Evolutionary conservation across 53 echinoderm and acorn worm genomes (phyloP), one percentile per base, ranked within the genome.

Genomic region (Glandiceps talaboti): DNA sequence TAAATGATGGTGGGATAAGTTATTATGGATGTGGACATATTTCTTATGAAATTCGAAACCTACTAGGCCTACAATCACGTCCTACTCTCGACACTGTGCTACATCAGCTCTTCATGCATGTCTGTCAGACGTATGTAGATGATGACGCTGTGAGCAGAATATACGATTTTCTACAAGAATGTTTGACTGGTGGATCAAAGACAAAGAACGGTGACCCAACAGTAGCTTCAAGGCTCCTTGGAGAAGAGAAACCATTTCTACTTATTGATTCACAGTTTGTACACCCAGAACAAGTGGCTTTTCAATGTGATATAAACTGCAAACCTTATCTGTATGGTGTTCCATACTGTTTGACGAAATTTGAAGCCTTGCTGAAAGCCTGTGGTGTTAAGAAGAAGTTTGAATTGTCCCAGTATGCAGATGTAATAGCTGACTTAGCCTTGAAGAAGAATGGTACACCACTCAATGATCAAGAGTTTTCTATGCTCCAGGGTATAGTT

Each of bases 1-100:
- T 87, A 0, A 82, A 87, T 32, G 87, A 83, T 29, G 73, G 29
- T 0, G 78, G 76, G 20, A 31, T 79, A 32, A 76, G 29, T 74
- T 75, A 28, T 26, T 79, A 83, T 25, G 87, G 33, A 0, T 45
- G 64, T 45, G 64, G 64, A 12, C 6, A 45, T 12, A 45, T 45
- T 45, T 20, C 64, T 12, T 45, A 6, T 12, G 64, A 45, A 12
- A 20, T 45, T 12, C 6, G 20, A 45, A 45, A 45, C 20, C 20
- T 45, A 45, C 64, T 45, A 12, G 64, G 64, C 20, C 20, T 45
- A 45, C 6, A 20, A 6, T 12, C 6, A 45, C 64, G 20, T 12
- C 64, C 64, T 12, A 12, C 64, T 45, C 6, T 45, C 6, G 64
- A 45, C 6, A 20, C 20, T 20, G 64, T 45, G 6, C 64, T 45